phyloP scores from a whole-genome alignment of 2,113 vertebrate species.

The Centrocercus urophasianus region DNA sequence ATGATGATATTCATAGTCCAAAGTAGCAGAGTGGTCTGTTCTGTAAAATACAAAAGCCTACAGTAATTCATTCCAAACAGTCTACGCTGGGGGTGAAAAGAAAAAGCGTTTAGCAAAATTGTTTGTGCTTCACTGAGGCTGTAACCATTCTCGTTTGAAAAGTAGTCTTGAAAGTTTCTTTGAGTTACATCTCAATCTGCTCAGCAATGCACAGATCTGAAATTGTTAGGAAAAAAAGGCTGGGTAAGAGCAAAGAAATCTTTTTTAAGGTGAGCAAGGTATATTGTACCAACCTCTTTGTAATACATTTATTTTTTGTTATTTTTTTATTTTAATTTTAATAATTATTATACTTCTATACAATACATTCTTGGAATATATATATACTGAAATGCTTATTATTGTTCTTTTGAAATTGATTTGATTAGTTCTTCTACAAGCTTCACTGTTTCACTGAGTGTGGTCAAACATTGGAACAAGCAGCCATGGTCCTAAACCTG shows the following conservation, averaged over 20 bases:
- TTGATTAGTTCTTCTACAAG: background rate
- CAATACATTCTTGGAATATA: background rate
- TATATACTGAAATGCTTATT: background rate
- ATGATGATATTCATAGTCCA: background rate
- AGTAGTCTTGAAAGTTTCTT: background rate
- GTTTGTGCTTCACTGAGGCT: background rate
- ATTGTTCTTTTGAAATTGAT: background rate
- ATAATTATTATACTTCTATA: too few species aligned
- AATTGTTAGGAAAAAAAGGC: background rate
- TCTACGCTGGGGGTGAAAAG: background rate
- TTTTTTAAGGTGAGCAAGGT: background rate
- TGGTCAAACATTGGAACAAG: background rate
- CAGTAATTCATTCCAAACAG: background rate
- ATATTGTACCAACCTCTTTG: background rate
- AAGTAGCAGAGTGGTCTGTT: background rate
- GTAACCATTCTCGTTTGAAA: background rate
- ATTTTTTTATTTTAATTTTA: background rate
- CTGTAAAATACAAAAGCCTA: background rate
- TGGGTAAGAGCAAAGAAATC: background rate
- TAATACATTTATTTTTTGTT: background rate
- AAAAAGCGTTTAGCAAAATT: background rate
- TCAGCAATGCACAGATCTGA: background rate
- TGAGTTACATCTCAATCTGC: background rate
- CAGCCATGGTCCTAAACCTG: background rate
- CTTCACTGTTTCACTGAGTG: background rate